These are phyloP conservation scores for Lytechinus pictus DNA, from an alignment of 35 echinoderm and acorn worm species.

Conservation along the genomic window DNA sequence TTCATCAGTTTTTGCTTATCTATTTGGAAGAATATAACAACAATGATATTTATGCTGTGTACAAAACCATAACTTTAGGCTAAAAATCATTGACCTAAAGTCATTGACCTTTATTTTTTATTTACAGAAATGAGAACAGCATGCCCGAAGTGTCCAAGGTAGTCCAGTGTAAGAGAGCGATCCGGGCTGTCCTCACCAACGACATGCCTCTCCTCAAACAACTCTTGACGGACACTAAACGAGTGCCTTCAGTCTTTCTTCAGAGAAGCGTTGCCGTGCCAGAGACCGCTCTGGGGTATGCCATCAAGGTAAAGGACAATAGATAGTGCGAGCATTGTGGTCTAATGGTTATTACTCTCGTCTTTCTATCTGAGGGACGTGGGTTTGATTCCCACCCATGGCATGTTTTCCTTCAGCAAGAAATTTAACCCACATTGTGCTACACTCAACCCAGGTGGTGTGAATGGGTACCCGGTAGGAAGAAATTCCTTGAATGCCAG, in stretches of 20 bases:
- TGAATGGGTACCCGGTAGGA: too few species aligned
- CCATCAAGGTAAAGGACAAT: conserved; percentile 56
- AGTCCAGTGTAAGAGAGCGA: conserved; percentile 78
- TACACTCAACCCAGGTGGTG: too few species aligned
- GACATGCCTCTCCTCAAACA: conserved; percentile 72
- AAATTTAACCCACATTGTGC: too few species aligned
- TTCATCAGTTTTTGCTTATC: background rate
- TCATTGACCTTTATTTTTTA: background rate
- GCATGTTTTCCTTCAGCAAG: too few species aligned
- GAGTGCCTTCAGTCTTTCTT: conserved; percentile 68
- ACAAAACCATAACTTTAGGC: background rate
- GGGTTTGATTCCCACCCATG: too few species aligned
- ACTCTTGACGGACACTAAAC: conserved; percentile 70
- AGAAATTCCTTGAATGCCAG: too few species aligned
- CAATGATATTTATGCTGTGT: background rate
- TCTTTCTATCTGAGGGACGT: too few species aligned
- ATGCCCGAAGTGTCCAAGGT: conserved; percentile 80
- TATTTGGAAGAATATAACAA: background rate
- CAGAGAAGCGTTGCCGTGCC: conserved; percentile 62
- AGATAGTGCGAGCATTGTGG: too few species aligned
- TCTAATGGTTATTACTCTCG: too few species aligned
- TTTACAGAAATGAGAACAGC: conserved; percentile 76
- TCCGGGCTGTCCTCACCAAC: conserved; percentile 89
- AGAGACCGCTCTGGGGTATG: conserved; percentile 71
- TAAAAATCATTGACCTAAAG: background rate